Evolutionary conservation across 2,113 vertebrate species (phyloP).

Genomic region (Dipodomys stephensi): DNA sequence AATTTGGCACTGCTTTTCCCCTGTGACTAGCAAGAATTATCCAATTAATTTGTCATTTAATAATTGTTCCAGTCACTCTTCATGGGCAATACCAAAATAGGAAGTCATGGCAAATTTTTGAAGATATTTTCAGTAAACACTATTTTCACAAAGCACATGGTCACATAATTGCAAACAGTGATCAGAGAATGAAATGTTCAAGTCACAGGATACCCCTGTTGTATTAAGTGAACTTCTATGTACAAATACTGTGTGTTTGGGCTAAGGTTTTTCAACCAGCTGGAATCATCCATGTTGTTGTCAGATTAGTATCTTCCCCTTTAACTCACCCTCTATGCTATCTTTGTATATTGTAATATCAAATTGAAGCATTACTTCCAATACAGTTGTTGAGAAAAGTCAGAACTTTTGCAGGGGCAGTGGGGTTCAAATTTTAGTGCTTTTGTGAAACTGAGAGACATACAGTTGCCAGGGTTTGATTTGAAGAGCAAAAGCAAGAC

Average conservation of each 20-base stretch:
- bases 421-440: background rate
- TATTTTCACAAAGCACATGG: background rate
- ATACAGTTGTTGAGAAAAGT: background rate
- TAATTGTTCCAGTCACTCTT: background rate
- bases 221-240: background rate
- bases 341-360: slow-evolving; percentile 2
- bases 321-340: background rate
- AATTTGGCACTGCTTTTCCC: background rate
- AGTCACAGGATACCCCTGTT: slow-evolving; percentile 17
- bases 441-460: background rate
- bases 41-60: background rate
- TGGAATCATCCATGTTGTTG: slow-evolving; percentile 52
- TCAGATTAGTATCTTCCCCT: background rate
- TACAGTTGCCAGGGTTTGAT: background rate
- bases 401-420: background rate
- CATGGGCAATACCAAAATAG: slow-evolving; percentile 43
- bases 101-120: background rate
- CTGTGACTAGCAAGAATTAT: slow-evolving; percentile 39
- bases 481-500: slow-evolving; percentile 33
- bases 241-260: background rate
- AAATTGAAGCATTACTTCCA: slow-evolving; percentile 28
- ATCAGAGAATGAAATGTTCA: slow-evolving; percentile 2
- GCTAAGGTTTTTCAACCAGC: background rate
- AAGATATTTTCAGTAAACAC: slow-evolving; percentile 29
- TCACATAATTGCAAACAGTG: slow-evolving; percentile 18